These are phyloP conservation scores for Drosophila crucigera DNA, from an alignment of 2,888 invertebrate genomes.

Conservation along the genomic window DNA sequence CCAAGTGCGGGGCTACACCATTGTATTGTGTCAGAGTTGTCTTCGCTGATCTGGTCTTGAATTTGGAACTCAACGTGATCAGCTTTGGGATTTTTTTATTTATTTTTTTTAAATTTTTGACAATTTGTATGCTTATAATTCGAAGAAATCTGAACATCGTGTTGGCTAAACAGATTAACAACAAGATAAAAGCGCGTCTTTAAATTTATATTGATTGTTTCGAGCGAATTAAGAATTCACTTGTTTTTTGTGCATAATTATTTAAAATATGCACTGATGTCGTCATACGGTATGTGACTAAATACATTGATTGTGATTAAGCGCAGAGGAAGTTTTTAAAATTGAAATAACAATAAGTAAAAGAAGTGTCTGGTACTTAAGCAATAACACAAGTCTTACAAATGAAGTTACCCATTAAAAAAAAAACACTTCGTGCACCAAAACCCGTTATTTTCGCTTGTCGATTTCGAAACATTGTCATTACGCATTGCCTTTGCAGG, in stretches of 20 bases:
- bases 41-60: conserved; percentile 44
- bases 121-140: conserved; percentile 32
- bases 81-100: conserved; percentile 24
- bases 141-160: conserved; percentile 14
- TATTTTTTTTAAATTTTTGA: conserved; percentile 11
- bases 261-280: conserved; percentile 7
- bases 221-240: not conserved
- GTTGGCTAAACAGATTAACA: conserved; percentile 14
- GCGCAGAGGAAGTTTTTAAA: not conserved
- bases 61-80: conserved; percentile 26
- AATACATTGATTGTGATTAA: not conserved
- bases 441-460: not conserved
- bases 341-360: not conserved
- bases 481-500: not conserved
- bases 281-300: conserved; percentile 6
- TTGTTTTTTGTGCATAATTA: conserved; percentile 1
- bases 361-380: not conserved
- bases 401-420: not conserved
- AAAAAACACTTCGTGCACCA: not conserved
- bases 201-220: not conserved
- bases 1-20: conserved; percentile 72
- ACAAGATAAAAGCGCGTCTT: conserved; percentile 5
- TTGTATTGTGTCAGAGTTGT: conserved; percentile 34
- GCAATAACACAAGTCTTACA: not conserved
- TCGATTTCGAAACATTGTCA: not conserved